Base-by-base conservation (phyloP, 2,888 invertebrate species). In the Lasioglossum lativentre region DNA sequence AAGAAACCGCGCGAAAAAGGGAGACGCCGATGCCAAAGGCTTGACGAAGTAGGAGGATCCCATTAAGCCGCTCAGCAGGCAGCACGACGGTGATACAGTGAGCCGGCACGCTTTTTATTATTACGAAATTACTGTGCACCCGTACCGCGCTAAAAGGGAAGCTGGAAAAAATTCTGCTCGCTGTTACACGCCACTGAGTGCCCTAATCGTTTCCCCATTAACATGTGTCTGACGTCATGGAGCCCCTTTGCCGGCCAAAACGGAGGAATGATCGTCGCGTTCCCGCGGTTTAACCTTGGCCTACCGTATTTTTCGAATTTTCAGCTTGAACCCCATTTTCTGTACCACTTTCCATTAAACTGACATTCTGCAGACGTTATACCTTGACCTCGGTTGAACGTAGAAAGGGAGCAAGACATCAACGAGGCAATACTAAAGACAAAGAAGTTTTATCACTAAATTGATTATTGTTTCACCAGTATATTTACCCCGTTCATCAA, bases 1-100 rank as follows among this genome's bases (percentile, higher is more conserved):
- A 82, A 78, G 78, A 86, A 78, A 84, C 59, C 80, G 80, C 79
- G 85, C 85, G 88, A 90, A 90, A 87, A 88, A 90, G 83, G 75
- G 80, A 82, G 83, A 84, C 80, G 76, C 42, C 74, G 86, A 78
- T 80, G 87, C 79, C 85, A 86, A 88, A 91, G 89, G 87, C 84
- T 88, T 87, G 90, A 87, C 86, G 88, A 80, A 90, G 89, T 89
- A 91, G 91, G 92, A 91, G 90, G 90, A 90, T 89, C 93, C 93
- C 88, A 92, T 93, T 93, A 93, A 91, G 90, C 91, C 88, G 91
- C 93, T 88, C 92, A 93, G 92, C 93, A 89, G 92, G 92, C 90
- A 87, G 89, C 91, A 86, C 87, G 90, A 86, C 88, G 89, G 79
- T 85, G 86, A 86, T 88, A 91, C 91, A 91, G 88, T 90, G 91